Conservation (phyloP, 1,140 invertebrate genomes). For the Pseudomyrmex pallidus region DNA sequence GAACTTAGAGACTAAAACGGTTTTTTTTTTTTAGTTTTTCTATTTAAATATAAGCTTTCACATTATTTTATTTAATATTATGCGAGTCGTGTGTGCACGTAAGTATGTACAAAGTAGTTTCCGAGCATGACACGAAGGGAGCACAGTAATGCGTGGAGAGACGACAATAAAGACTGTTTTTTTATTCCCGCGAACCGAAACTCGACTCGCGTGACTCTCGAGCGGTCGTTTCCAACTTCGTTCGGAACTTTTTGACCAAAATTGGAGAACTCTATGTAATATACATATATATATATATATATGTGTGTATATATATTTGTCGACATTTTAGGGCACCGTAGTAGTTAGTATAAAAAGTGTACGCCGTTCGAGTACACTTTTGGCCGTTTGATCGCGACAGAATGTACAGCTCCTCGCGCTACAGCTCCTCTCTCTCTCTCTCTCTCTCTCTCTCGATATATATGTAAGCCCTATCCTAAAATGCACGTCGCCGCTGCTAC, state of each 20-base stretch:
- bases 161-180: too few species aligned
- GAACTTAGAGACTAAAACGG: constrained; percentile 69
- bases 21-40: constrained; percentile 9
- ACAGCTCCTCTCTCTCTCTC: constrained; percentile 2
- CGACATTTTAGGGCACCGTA: constrained; percentile 68
- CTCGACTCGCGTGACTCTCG: neutral
- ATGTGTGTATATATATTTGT: too few species aligned
- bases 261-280: constrained; percentile 72
- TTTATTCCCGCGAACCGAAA: neutral
- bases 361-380: constrained; percentile 65
- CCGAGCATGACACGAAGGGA: constrained; percentile 61
- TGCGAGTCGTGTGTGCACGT: constrained; percentile 72
- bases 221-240: constrained; percentile 31
- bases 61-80: constrained; percentile 72
- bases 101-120: constrained; percentile 74
- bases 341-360: constrained; percentile 67
- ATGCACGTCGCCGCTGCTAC: constrained; percentile 23
- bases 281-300: too few species aligned
- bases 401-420: constrained; percentile 7
- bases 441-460: constrained; percentile 19
- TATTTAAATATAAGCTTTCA: constrained; percentile 57
- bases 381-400: constrained; percentile 60
- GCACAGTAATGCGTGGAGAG: constrained; percentile 18
- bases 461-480: constrained; percentile 32
- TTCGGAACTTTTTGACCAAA: constrained; percentile 50